These are phyloP conservation scores for Martes martes DNA, from an alignment of 2,113 vertebrate species.

Conservation along the genomic window DNA sequence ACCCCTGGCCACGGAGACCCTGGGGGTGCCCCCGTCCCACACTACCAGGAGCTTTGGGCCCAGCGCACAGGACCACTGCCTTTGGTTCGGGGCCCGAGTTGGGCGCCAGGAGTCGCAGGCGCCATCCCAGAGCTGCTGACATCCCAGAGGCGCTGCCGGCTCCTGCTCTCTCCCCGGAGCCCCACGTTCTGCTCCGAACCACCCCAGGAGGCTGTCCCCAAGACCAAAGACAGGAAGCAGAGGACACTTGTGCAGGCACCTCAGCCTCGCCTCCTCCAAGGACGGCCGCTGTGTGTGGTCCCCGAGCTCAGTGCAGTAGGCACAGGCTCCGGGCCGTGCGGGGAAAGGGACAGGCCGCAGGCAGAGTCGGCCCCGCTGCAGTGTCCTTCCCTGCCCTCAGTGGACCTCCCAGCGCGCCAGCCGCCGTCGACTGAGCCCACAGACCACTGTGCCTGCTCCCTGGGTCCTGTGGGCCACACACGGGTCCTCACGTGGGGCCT, in stretches of 20 bases:
- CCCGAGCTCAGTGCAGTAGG: neutral
- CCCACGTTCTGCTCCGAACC: neutral
- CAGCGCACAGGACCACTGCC: too few species aligned
- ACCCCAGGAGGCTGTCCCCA: neutral
- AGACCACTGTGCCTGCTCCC: neutral
- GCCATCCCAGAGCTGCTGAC: accelerated
- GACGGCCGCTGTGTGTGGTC: accelerated
- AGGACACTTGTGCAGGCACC: neutral
- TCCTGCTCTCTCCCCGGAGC: neutral
- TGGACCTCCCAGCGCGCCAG: neutral
- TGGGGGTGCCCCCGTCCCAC: accelerated
- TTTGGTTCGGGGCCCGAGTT: accelerated
- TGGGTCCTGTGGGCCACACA: neutral
- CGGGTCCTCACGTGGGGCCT: accelerated
- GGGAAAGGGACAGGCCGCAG: neutral
- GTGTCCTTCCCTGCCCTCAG: neutral
- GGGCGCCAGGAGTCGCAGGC: neutral
- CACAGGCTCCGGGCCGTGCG: neutral
- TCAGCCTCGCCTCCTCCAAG: neutral
- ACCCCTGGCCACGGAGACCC: neutral
- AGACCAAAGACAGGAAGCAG: neutral
- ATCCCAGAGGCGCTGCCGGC: neutral
- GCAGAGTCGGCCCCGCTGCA: neutral
- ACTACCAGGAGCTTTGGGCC: neutral
- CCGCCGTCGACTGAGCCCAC: neutral